Percentiles rank a stretch among this genome's conserved stretches.
Conservation (phyloP, 2,888 invertebrate genomes). For the Drosophila neutralis region DNA sequence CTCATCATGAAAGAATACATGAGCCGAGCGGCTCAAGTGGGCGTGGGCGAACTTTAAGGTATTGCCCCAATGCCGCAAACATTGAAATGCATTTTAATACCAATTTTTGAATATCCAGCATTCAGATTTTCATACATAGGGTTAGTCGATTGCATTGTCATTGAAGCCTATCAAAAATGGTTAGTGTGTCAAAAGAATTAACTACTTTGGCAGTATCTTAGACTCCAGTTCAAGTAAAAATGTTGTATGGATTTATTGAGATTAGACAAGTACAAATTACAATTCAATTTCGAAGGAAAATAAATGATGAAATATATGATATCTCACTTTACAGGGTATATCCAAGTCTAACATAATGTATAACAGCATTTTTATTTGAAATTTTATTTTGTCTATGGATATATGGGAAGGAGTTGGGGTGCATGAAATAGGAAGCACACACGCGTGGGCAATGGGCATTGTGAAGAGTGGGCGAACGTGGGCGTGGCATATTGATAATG, state of each 20-base stretch:
- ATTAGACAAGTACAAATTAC: not conserved
- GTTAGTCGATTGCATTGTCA: not conserved
- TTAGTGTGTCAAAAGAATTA: not conserved
- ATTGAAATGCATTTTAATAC: constrained; percentile 72
- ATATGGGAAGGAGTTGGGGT: not conserved
- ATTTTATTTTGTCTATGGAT: not conserved
- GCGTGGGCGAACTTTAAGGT: constrained; percentile 35
- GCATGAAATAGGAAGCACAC: constrained; percentile 6
- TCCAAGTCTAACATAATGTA: not conserved
- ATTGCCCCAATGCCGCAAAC: constrained; percentile 31
- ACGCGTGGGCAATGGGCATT: constrained; percentile 16
- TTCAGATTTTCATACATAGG: not conserved
- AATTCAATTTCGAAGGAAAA: not conserved
- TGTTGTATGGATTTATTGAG: not conserved
- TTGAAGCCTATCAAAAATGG: not conserved
- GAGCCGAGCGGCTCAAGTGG: constrained; percentile 47
- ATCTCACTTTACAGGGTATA: not conserved
- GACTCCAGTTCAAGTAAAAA: not conserved
- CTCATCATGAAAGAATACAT: constrained; percentile 34
- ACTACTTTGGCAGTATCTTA: not conserved
- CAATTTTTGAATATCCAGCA: constrained; percentile 11
- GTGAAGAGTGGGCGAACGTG: constrained; percentile 5
- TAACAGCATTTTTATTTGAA: not conserved
- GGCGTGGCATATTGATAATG: constrained; percentile 65
- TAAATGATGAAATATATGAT: not conserved